Percentiles rank a stretch among this genome's conserved stretches.
Conservation (phyloP, 1,140 invertebrate species). For the Drosophila trapezifrons region DNA sequence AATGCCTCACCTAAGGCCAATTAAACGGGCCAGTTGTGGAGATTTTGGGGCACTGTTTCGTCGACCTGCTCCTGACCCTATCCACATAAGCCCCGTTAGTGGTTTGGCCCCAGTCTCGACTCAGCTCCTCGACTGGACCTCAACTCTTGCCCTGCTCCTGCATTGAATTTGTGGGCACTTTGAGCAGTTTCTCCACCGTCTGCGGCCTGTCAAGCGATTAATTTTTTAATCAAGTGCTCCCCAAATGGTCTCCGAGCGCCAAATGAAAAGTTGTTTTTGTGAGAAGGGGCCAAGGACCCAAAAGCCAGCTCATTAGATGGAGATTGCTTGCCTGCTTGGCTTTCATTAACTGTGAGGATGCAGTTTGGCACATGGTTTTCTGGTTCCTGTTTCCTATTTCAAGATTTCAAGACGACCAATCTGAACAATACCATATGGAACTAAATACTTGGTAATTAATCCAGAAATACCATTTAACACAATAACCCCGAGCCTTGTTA, state of each 20-base stretch:
- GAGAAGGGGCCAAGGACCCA: neutral
- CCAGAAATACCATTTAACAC: no score
- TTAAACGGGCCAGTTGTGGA: slow-evolving; percentile 26
- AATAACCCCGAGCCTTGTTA: no score
- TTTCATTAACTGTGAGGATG: slow-evolving; percentile 1
- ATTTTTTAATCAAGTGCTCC: slow-evolving; percentile 57
- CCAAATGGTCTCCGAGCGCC: slow-evolving; percentile 31
- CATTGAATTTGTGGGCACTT: slow-evolving; percentile 48
- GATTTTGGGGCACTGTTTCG: slow-evolving; percentile 26
- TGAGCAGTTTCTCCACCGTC: slow-evolving; percentile 11
- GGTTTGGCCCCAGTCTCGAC: slow-evolving; percentile 26
- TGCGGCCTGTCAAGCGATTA: slow-evolving; percentile 51
- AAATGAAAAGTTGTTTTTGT: slow-evolving; percentile 43
- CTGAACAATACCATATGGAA: neutral
- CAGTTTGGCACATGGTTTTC: slow-evolving; percentile 5
- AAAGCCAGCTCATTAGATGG: slow-evolving; percentile 23
- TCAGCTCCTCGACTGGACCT: slow-evolving; percentile 13
- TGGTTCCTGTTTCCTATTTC: neutral
- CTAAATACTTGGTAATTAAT: no score
- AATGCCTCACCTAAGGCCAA: slow-evolving; percentile 52
- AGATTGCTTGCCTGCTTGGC: slow-evolving; percentile 14
- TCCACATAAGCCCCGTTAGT: slow-evolving; percentile 50
- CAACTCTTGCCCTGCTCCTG: slow-evolving; percentile 8
- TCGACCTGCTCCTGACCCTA: slow-evolving; percentile 3
- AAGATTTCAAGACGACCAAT: neutral